Evolutionary conservation across 2,797 vertebrate genomes (phyloP), one percentile per base, ranked within the genome.

Genomic region (Malacoraja senta): DNA sequence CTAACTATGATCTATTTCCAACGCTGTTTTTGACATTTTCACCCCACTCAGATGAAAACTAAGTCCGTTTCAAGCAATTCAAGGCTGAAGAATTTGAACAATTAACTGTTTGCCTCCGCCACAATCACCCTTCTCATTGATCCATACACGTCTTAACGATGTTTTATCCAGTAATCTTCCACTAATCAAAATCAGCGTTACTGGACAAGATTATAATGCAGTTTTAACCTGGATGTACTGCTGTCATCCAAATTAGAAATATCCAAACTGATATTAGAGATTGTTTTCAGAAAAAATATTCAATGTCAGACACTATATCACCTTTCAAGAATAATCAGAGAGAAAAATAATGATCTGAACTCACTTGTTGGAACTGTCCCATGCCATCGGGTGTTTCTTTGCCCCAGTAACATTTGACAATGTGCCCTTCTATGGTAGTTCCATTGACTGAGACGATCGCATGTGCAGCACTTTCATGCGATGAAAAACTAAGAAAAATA

Each of bases 371-470:
- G 94, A 99, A 98, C 0, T 98, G 97, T 94, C 95, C 98, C 96
- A 97, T 96, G 97, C 98, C 97, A 95, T 99, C 99, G 0, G 98
- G 97, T 0, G 98, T 99, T 95, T 99, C 99, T 96, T 99, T 99
- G 93, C 98, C 99, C 99, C 99, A 99, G 95, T 99, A 99, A 95
- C 99, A 99, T 94, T 99, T 99, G 90, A 99, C 98, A 10, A 98
- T 96, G 94, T 99, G 98, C 61, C 98, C 98, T 95, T 99, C 99
- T 94, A 99, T 97, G 93, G 97, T 97, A 8, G 98, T 98, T 71
- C 98, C 98, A 58, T 99, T 99, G 95, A 99, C 98, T 0, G 98
- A 99, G 93, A 99, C 99, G 94, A 99, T 99, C 35, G 99, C 99
- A 72, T 99, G 98, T 0, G 98, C 99, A 1, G 99, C 98, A 61